Conservation (phyloP, 2,888 invertebrate genomes). For the Hirudinaria manillensis region DNA sequence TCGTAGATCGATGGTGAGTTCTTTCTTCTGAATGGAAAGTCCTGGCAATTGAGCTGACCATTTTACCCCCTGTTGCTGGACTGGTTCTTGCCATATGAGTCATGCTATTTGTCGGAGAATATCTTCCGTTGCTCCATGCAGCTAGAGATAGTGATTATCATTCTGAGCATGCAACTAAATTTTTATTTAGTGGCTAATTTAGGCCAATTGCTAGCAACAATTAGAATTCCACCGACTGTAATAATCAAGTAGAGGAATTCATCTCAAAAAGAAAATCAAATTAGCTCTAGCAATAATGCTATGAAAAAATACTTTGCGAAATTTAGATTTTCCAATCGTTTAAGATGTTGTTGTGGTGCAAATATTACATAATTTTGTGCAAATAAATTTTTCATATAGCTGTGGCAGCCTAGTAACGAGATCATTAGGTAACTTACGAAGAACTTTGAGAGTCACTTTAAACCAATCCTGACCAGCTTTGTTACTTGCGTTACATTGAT, state of each 20-base stretch:
- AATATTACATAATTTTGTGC: no score
- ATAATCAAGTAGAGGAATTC: no score
- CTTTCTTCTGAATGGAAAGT: conserved; percentile 30
- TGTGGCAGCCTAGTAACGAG: no score
- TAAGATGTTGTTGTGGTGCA: no score
- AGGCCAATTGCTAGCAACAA: not conserved
- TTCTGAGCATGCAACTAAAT: not conserved
- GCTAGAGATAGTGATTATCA: not conserved
- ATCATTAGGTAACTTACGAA: conserved; percentile 48
- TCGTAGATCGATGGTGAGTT: not conserved
- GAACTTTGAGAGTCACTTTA: conserved; percentile 78
- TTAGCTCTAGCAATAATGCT: no score
- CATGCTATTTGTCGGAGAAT: conserved; percentile 27
- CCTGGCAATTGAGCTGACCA: not conserved
- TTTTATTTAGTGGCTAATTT: not conserved
- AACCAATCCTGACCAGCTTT: conserved; percentile 87
- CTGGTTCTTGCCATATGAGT: not conserved
- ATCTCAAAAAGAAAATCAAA: no score
- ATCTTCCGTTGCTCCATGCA: conserved; percentile 10
- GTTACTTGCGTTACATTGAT: conserved; percentile 87
- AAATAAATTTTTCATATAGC: no score
- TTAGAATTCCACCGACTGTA: no score
- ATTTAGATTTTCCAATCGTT: no score
- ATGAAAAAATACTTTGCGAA: no score
- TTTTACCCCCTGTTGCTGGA: not conserved